phyloP scores from a whole-genome alignment of 2,113 vertebrate genomes.

The Colistium nudipinnis region DNA sequence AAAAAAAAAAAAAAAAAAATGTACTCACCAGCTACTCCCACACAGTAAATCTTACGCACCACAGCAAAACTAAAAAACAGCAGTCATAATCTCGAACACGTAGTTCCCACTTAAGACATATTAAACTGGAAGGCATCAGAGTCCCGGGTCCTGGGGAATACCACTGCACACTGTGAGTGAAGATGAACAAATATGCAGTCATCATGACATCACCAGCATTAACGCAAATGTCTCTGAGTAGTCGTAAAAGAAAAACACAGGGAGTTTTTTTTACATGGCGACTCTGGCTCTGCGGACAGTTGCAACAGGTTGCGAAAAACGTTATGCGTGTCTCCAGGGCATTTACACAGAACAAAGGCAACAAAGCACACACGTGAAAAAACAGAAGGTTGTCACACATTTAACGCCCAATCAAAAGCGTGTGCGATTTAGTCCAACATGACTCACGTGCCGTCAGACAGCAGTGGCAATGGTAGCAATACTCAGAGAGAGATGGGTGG shows the following conservation, averaged over 20 bases:
- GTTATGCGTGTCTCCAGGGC: background rate
- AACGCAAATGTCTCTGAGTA: too few relatives aligned
- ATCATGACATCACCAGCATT: too few relatives aligned
- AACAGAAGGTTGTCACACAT: too few relatives aligned
- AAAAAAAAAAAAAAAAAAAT: constrained; percentile 6
- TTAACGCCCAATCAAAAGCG: too few relatives aligned
- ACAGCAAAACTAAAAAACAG: background rate
- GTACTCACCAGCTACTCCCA: background rate
- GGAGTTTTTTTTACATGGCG: too few relatives aligned
- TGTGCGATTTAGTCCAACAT: too few relatives aligned
- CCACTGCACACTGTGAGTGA: background rate
- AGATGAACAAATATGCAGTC: background rate
- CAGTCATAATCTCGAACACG: background rate
- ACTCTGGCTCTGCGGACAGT: too few relatives aligned
- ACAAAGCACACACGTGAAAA: background rate
- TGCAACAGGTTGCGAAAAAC: too few relatives aligned
- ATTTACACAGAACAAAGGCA: background rate
- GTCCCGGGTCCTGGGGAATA: background rate
- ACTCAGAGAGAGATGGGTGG: constrained; percentile 16
- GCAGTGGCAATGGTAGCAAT: too few relatives aligned
- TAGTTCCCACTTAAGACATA: background rate
- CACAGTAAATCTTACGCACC: background rate
- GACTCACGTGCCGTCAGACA: too few relatives aligned
- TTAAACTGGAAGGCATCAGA: constrained; percentile 2
- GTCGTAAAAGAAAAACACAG: too few relatives aligned